Evolutionary conservation across 2,888 invertebrate genomes (phyloP).

Genomic region (Melanotus villosus): DNA sequence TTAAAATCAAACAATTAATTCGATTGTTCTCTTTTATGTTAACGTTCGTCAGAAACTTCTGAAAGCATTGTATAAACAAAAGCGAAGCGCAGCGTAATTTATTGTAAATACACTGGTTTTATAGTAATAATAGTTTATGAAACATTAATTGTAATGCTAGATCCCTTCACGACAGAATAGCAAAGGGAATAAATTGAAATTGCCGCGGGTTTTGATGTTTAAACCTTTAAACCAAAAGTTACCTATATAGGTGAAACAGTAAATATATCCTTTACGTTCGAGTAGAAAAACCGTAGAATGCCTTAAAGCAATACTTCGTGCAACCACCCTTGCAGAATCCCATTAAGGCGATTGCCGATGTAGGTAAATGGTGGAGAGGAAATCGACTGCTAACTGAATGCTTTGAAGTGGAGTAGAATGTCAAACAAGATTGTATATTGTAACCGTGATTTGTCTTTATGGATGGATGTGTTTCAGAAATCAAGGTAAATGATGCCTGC

Average conservation of each 20-base stretch:
- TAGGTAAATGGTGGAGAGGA: not conserved
- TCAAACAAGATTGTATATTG: not conserved
- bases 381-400: not conserved
- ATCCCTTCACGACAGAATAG: too few species aligned
- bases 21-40: not conserved
- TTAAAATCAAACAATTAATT: slow-evolving; percentile 2
- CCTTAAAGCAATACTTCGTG: too few species aligned
- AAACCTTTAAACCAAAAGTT: too few species aligned
- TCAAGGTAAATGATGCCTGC: not conserved
- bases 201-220: too few species aligned
- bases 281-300: too few species aligned
- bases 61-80: not conserved
- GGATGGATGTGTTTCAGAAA: not conserved
- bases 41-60: not conserved
- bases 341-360: too few species aligned
- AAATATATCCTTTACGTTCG: too few species aligned
- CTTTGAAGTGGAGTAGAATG: not conserved
- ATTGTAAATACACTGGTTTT: not conserved
- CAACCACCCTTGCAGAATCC: too few species aligned
- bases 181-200: too few species aligned
- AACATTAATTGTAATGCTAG: too few species aligned
- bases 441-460: not conserved
- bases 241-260: too few species aligned
- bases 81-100: not conserved
- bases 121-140: too few species aligned